Base-by-base conservation (phyloP, 2,888 invertebrate species). In the Chalcis sispes region DNA sequence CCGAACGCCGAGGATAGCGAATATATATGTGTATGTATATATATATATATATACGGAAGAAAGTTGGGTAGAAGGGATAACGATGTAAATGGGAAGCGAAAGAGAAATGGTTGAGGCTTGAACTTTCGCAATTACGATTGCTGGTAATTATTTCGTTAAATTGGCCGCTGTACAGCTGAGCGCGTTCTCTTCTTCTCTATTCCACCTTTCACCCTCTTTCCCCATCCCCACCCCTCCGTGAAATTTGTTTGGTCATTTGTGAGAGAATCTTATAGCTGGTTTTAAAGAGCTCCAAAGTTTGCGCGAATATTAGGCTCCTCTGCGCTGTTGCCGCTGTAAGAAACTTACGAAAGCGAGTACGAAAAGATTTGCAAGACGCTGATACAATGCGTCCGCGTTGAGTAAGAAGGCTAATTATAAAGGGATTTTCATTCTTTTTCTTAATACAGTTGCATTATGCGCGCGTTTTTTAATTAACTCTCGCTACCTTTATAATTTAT, bases 41-140 rank as follows among this genome's bases (percentile, higher is more conserved):
- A n/a, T n/a, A n/a, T n/a, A n/a, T n/a, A n/a, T n/a, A n/a, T 10
- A 36, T 36, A 29, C 48, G 8, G 48, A 18, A 29, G 15, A 36
- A 18, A 42, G 46, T 1, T 2, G 4, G 36, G 7, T 8, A 18
- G 36, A 77, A 80, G 82, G 78, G 77, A 80, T 80, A 79, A 80
- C 56, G 75, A 78, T 70, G 70, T 61, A 65, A 64, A 66, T 59
- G 56, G 56, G 56, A 46, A 20, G 36, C 46, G 61, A 15, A n/a
- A 20, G 67, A 42, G 58, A 32, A 42, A 59, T 27, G 25, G 48
- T 27, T 42, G 23, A 36, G 18, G 65, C 56, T 36, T 32, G 18
- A 74, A 64, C 75, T 75, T 66, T 72, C 32, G 46, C 66, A 71
- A 75, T 71, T 75, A 71, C 70, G 65, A 71, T 66, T 65, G 66